These are phyloP conservation scores for Zalophus californianus DNA, from an alignment of 2,797 vertebrate genomes.

Conservation along the genomic window DNA sequence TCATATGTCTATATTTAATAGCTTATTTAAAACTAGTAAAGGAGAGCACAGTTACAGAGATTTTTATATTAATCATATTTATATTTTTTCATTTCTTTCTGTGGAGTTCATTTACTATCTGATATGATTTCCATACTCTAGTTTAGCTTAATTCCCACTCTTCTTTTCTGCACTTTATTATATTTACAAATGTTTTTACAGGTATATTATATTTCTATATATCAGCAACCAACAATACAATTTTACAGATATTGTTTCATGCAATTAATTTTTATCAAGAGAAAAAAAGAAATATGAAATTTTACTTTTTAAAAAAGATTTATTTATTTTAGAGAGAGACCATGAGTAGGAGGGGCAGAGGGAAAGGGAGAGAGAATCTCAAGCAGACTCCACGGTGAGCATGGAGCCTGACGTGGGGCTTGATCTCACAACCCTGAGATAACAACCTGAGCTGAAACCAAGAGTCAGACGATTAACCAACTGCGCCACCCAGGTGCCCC, in stretches of 20 bases:
- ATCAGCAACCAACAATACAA: background rate
- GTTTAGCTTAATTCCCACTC: background rate
- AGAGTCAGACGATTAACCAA: background rate
- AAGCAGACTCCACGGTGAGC: background rate
- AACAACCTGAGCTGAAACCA: background rate
- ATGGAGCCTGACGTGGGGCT: background rate
- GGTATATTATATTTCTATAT: background rate
- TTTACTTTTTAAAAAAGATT: background rate
- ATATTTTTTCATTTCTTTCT: conserved; percentile 13
- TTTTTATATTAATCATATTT: conserved; percentile 13
- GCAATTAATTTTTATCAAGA: background rate
- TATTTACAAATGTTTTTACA: background rate
- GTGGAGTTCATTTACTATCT: background rate
- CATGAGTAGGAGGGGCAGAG: background rate
- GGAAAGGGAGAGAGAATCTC: background rate
- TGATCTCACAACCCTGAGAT: background rate
- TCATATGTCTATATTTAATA: background rate
- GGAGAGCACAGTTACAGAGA: background rate
- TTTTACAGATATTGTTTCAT: background rate
- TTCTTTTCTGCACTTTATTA: background rate
- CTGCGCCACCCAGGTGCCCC: background rate
- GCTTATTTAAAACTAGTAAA: background rate
- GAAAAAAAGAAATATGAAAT: background rate
- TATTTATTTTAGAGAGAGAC: background rate
- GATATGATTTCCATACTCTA: background rate